A percentile compares a stretch with the other conserved stretches of the same genome.
phyloP scores from a whole-genome alignment of 2,113 vertebrate species.

The Rhabdornis inornatus region DNA sequence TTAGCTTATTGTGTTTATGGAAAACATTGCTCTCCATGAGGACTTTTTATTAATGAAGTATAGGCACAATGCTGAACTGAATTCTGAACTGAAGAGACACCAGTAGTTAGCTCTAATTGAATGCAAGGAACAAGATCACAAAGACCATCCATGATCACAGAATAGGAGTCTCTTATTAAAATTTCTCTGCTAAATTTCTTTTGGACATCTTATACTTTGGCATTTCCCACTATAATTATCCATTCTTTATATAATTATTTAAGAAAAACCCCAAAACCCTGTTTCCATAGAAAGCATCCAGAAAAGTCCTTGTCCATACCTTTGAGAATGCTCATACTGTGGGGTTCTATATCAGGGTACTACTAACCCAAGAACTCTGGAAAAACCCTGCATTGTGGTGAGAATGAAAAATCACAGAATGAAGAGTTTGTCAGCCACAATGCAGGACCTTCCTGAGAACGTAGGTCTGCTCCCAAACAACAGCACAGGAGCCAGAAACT shows the following conservation, averaged over 20 bases:
- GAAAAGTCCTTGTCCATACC: background rate
- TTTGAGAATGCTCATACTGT: background rate
- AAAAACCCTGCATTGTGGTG: background rate
- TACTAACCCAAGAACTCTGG: background rate
- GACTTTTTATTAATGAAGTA: background rate
- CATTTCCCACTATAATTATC: background rate
- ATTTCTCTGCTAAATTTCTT: background rate
- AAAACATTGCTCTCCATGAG: background rate
- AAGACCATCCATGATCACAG: background rate
- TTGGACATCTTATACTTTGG: background rate
- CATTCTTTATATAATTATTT: background rate
- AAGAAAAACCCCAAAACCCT: fast-evolving
- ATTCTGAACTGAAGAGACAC: background rate
- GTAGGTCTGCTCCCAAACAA: fast-evolving
- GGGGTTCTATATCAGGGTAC: background rate
- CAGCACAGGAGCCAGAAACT: background rate
- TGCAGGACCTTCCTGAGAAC: background rate
- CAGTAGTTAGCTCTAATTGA: background rate
- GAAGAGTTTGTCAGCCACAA: background rate
- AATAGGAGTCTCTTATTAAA: background rate
- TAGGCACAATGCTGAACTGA: background rate
- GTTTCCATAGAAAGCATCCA: background rate
- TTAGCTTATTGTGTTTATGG: background rate
- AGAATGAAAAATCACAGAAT: background rate
- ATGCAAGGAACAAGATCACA: background rate